Evolutionary conservation across 92 coral and sea anemone species (phyloP), one percentile per base, ranked within the genome.

Genomic region (Porites lobata): DNA sequence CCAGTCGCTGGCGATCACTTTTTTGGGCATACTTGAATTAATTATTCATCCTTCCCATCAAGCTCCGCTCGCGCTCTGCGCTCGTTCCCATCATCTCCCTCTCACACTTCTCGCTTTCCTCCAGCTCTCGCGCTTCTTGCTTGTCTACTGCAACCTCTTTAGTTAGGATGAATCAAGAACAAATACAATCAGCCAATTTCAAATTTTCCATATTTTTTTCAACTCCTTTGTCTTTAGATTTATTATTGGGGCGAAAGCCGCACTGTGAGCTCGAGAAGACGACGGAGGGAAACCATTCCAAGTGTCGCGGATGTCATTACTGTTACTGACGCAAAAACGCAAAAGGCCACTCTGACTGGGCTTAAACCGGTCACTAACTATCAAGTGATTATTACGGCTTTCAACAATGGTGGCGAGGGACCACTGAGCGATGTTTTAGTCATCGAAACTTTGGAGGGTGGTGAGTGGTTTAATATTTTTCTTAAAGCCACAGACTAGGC

Each of bases 321-420:
- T n/a, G 89, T 85, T 10, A 53, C 54, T 8, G 89, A 83, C n/a
- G 66, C 81, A 4, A 71, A 54, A 3, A 56, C 50, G 8, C 91
- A 80, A 24, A 59, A 77, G 24, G 85, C 67, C 47, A 75, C 76
- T 0, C 88, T 96, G 6, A 72, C 86, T 20, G 98, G 96, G 0
- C 94, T 96, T 0, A 83, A 72, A 17, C 94, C 98, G 1, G 85
- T 61, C 54, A 78, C 82, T 1, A 84, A 79, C 72, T 96, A 96
- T 81, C 47, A 52, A 11, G 67, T 95, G 67, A 87, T 71, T 1
- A 62, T 96, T 38, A 88, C 85, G 64, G 99, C 96, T 15, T 92
- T 85, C 50, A 96, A 96, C 88, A 93, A 92, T 61, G 99, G 98
- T 2, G 99, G 99, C 26, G 87, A 87, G 52, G 99, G 99, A 1